These are phyloP conservation scores for Meliscaeva auricollis DNA, from an alignment of 2,888 invertebrate genomes.

Conservation along the genomic window DNA sequence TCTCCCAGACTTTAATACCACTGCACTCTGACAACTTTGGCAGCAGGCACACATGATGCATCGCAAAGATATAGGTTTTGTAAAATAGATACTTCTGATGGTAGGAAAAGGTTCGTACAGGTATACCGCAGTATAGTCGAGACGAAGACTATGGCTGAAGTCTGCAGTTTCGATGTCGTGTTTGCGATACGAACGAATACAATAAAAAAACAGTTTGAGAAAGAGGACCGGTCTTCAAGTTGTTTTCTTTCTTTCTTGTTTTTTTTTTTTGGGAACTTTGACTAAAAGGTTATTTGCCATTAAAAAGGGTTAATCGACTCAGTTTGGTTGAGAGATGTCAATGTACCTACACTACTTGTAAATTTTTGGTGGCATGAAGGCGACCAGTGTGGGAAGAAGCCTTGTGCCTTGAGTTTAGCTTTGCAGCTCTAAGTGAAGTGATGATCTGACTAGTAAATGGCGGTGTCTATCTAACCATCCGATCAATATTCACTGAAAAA, in stretches of 20 bases:
- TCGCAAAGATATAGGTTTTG: slow-evolving; percentile 49
- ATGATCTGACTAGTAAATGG: no score
- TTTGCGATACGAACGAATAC: slow-evolving; percentile 60
- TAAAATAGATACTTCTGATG: slow-evolving; percentile 10
- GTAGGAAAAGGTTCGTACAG: not conserved
- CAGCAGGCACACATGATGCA: slow-evolving; percentile 62
- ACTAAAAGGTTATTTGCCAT: slow-evolving; percentile 36
- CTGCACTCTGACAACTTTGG: slow-evolving; percentile 29
- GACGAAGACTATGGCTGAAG: slow-evolving; percentile 6
- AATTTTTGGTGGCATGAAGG: no score
- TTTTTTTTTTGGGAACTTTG: slow-evolving; percentile 9
- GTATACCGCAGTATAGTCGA: no score
- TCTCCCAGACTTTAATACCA: slow-evolving; percentile 40
- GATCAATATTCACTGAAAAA: no score
- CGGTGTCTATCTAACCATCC: no score
- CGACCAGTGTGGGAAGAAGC: no score
- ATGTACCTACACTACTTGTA: slow-evolving; percentile 29
- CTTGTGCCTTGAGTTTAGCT: no score
- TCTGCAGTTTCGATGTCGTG: slow-evolving; percentile 41
- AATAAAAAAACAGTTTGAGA: slow-evolving; percentile 48
- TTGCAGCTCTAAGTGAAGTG: no score
- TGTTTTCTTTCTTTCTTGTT: not conserved
- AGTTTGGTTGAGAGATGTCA: slow-evolving; percentile 64
- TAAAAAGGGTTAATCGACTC: slow-evolving; percentile 62
- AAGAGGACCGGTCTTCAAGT: slow-evolving; percentile 8